These are phyloP conservation scores for Trisateles emortualis DNA, from an alignment of 2,888 invertebrate genomes.

Conservation along the genomic window DNA sequence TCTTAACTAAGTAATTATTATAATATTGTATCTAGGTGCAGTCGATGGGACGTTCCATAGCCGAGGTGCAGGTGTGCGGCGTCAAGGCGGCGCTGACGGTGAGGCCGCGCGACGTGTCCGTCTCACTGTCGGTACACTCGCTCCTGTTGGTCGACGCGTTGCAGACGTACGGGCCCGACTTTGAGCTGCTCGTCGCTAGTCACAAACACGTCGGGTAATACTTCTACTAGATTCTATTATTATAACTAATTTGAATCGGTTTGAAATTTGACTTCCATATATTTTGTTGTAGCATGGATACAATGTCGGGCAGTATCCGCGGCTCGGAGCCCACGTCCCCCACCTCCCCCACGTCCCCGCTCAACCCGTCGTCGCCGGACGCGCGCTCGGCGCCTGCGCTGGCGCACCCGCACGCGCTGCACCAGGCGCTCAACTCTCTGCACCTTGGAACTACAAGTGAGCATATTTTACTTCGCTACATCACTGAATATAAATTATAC, in stretches of 20 bases:
- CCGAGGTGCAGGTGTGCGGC: slow-evolving; percentile 96
- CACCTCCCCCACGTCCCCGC: slow-evolving; percentile 92
- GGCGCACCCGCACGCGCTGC: slow-evolving; percentile 61
- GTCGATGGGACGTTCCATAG: slow-evolving; percentile 95
- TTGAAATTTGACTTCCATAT: neutral
- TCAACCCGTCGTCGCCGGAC: slow-evolving; percentile 87
- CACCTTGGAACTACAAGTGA: slow-evolving; percentile 44
- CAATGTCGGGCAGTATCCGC: slow-evolving; percentile 95
- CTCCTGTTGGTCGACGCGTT: slow-evolving; percentile 97
- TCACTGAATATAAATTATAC: too few species aligned
- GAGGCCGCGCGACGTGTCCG: slow-evolving; percentile 90
- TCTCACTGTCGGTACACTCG: slow-evolving; percentile 96
- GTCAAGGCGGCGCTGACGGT: slow-evolving; percentile 92
- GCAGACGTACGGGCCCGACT: slow-evolving; percentile 98
- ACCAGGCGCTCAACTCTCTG: slow-evolving; percentile 64
- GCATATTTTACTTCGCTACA: neutral
- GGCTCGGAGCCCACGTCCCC: slow-evolving; percentile 98
- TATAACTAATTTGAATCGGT: too few species aligned
- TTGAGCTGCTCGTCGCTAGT: slow-evolving; percentile 97
- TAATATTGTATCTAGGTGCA: slow-evolving; percentile 86
- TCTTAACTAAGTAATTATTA: too few species aligned
- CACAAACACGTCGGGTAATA: slow-evolving; percentile 98
- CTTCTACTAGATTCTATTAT: too few species aligned
- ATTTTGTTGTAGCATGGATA: slow-evolving; percentile 91
- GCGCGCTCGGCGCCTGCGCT: slow-evolving; percentile 78